phyloP scores from a whole-genome alignment of 2,797 vertebrate species.

The Coreius guichenoti region DNA sequence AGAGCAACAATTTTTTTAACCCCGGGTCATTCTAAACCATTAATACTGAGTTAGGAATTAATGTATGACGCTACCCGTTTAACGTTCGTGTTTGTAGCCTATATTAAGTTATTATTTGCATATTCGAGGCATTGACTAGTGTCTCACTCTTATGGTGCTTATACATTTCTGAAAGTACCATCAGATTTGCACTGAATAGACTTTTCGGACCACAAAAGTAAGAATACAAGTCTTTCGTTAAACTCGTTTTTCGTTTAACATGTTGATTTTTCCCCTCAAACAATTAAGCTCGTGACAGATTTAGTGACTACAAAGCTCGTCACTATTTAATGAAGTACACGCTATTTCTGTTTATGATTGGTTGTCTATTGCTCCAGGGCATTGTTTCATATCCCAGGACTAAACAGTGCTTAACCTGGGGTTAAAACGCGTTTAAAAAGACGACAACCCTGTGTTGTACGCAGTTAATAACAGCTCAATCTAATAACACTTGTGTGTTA shows the following conservation, averaged over 20 bases:
- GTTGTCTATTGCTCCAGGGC: not conserved
- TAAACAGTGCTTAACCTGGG: not conserved
- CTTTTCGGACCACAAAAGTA: not conserved
- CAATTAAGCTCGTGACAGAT: not conserved
- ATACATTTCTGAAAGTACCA: not conserved
- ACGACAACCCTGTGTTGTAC: not conserved
- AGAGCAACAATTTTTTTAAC: not conserved
- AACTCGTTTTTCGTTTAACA: not conserved
- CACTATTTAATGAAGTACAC: not conserved
- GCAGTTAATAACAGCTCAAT: not conserved
- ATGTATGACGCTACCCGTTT: not conserved
- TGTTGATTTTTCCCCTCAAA: not conserved
- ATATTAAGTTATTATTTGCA: not conserved
- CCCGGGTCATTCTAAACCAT: not conserved
- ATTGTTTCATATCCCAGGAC: not conserved
- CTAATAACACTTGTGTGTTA: not conserved
- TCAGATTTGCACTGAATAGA: not conserved
- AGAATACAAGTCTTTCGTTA: not conserved
- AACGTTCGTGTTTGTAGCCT: not conserved
- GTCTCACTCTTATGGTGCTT: not conserved
- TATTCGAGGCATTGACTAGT: not conserved
- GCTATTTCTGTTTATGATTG: not conserved
- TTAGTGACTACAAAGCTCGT: not conserved
- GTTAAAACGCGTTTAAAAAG: not conserved
- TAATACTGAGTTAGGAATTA: not conserved